Base-by-base conservation (phyloP, 2,888 invertebrate species). In the Torymus tubicola region DNA sequence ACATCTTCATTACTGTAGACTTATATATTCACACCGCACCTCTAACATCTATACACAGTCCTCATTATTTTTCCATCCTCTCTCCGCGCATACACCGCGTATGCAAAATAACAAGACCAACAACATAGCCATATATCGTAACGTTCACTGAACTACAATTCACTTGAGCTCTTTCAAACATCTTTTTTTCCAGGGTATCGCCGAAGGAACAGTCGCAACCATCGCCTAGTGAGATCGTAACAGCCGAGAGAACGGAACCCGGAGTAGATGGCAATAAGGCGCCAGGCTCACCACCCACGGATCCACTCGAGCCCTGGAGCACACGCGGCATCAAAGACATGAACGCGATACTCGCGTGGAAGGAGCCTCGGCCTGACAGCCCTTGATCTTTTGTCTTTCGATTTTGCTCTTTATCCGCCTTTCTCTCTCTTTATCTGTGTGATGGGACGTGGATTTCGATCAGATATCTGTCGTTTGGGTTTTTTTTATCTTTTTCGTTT, bases 301-400 rank as follows among this genome's bases (percentile, higher is more conserved):
- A 95, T 91, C 94, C 94, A 5, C 89, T 95, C 81, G 94, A 95
- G 87, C 94, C 95, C 0, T 95, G 95, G 95, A 95, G 95, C 90
- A 95, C 94, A 61, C 93, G 93, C 84, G 93, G 93, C 84, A 93
- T 95, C 84, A 92, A 94, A 81, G 94, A 94, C 89, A 95, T 95
- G 92, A 95, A 95, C 90, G 93, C 93, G 85, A 93, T 95, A 87
- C 92, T 95, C 83, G 94, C 94, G 53, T 94, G 93, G 94, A 88
- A 88, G 80, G 93, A 93, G 87, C 91, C 92, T 84, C 91, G 92
- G 83, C 91, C 92, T 84, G 92, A 92, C 85, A 92, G 92, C 87
- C 90, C 91, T 86, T 92, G 89, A 91, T 86, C 84, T 86, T 75
- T 67, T n/a, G 18, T 24, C 3, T 42, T 58, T n/a, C 18, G 8